Evolutionary conservation across 2,113 vertebrate species (phyloP), one percentile per base, ranked within the genome.

Genomic region (Seriola quinqueradiata): DNA sequence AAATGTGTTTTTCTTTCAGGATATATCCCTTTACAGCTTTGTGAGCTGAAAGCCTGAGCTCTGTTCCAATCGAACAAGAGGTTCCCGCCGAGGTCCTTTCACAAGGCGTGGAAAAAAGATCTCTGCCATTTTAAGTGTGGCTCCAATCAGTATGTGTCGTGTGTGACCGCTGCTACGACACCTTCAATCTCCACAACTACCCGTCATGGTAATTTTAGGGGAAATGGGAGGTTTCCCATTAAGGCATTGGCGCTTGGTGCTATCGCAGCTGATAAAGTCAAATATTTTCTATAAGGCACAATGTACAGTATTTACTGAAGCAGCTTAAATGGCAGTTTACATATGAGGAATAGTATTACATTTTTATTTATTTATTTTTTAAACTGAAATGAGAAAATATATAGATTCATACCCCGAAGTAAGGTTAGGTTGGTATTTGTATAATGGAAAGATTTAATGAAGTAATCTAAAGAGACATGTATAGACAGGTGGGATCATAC

Each of bases 11-110:
- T 75, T 16, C 55, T 58, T 1, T 58, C 25, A 16, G 55, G 25
- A 28, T 8, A 3, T 58, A 3, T 58, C 55, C 25, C 12, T 6
- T 21, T 9, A 16, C 16, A 16, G 32, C 44, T 76, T 79, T 69
- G 8, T 40, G 12, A 69, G 50, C 44, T 1, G 32, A 25, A 46
- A 25, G 44, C 61, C 13, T 0, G 8, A 25, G 9, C 32, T 63
- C 28, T 34, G 46, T 44, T 64, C 4, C 40, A 57, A 3, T 54
- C 0, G 4, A 73, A 57, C 38, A 42, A 58, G 11, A 73, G 44
- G 50, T 55, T 79, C 38, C 50, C 74, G 70, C 74, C 4, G 44
- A 85, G 67, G 38, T 72, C 44, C 42, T 23, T 21, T 64, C 34
- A 69, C 28, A 14, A 38, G 21, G 9, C 54, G 36, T 3, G 3